These are phyloP conservation scores for Plebejus argus DNA, from an alignment of 2,888 invertebrate genomes.

Conservation along the genomic window DNA sequence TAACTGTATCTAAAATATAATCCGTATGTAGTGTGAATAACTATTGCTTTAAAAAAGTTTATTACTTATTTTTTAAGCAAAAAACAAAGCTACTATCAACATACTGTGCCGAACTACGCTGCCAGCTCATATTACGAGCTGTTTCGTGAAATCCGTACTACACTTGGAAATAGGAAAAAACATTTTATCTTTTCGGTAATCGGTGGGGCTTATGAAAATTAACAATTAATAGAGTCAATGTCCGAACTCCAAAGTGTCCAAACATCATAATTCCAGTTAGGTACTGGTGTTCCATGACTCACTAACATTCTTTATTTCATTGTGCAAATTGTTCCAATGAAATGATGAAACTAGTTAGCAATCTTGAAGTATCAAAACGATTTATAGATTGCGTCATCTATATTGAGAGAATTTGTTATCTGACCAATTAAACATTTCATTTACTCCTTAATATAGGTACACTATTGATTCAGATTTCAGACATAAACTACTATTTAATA, in stretches of 20 bases:
- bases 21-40: neutral
- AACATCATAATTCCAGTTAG: neutral
- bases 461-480: no score
- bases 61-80: neutral
- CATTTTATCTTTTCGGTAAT: neutral
- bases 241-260: neutral
- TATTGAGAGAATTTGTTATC: neutral
- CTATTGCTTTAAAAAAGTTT: neutral
- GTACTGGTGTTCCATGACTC: neutral
- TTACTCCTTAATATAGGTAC: neutral
- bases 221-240: neutral
- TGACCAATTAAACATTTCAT: neutral
- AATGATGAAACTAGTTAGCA: conserved; percentile 11
- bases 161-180: neutral
- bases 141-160: neutral
- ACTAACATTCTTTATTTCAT: neutral
- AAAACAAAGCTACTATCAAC: neutral
- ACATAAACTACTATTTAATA: no score
- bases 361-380: neutral
- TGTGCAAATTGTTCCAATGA: conserved; percentile 9
- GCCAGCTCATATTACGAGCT: neutral
- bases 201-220: neutral
- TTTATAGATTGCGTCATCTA: neutral
- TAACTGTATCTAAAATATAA: neutral
- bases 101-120: neutral